phyloP scores from a whole-genome alignment of 2,888 invertebrate genomes.

The Myopa tessellatipennis region DNA sequence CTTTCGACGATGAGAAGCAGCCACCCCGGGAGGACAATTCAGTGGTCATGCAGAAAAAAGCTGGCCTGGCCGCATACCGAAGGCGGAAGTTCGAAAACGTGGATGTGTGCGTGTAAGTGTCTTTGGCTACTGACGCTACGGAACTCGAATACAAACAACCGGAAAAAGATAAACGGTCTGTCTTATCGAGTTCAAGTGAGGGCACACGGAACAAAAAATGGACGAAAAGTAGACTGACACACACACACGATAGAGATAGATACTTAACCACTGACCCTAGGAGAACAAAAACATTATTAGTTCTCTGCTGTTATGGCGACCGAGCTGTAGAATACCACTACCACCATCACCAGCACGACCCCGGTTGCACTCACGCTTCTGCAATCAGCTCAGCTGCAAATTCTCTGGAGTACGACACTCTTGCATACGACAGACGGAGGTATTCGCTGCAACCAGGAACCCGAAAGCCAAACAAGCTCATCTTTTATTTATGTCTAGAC shows the following conservation, averaged over 20 bases:
- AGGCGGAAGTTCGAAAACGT: background rate
- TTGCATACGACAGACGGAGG: background rate
- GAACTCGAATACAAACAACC: constrained; percentile 36
- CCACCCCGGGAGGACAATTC: background rate
- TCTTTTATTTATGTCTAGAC: constrained; percentile 37
- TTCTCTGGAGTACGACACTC: constrained; percentile 19
- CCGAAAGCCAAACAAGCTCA: constrained; percentile 31
- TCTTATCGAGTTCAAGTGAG: constrained; percentile 35
- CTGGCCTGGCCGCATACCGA: background rate
- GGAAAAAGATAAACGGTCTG: constrained; percentile 40
- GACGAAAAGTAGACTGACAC: constrained; percentile 2
- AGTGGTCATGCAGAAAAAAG: background rate
- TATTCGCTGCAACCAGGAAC: background rate
- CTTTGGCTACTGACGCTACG: background rate
- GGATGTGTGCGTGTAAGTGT: background rate
- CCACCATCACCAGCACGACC: background rate
- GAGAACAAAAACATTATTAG: constrained; percentile 26
- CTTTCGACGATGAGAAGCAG: background rate
- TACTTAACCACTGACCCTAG: constrained; percentile 32
- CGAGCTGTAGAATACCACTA: background rate
- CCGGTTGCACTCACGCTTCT: constrained; percentile 8
- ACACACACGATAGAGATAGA: background rate
- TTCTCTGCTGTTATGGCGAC: constrained; percentile 5
- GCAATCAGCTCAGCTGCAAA: constrained; percentile 13
- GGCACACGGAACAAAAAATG: background rate